These are phyloP conservation scores for Camelus bactrianus DNA, from an alignment of 2,113 vertebrate species.

Conservation along the genomic window DNA sequence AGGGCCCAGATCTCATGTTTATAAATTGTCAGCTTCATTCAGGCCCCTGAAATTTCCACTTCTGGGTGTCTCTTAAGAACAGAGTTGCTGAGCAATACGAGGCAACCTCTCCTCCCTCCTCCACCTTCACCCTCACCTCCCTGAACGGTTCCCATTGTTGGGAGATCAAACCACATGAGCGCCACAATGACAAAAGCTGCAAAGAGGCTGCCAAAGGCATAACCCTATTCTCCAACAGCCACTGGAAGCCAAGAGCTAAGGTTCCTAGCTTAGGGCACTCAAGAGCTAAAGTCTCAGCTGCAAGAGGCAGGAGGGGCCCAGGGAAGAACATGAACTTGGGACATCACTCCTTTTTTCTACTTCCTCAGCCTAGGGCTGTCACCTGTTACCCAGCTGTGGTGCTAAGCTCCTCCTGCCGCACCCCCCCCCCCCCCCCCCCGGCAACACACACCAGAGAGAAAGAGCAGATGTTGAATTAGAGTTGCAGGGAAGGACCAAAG, in stretches of 20 bases:
- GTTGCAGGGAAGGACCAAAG: slow-evolving; percentile 56
- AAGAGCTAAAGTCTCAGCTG: slow-evolving; percentile 40
- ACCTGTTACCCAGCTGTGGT: slow-evolving; percentile 71
- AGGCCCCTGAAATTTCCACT: slow-evolving; percentile 49
- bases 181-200: slow-evolving; percentile 53
- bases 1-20: background rate
- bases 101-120: background rate
- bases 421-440: too few relatives aligned
- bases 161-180: slow-evolving; percentile 56
- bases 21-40: slow-evolving; percentile 32
- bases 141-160: background rate
- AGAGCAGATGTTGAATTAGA: slow-evolving; percentile 64
- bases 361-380: slow-evolving; percentile 67
- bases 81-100: slow-evolving; percentile 47
- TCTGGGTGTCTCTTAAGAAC: slow-evolving; percentile 49
- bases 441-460: background rate
- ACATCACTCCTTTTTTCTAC: slow-evolving; percentile 53
- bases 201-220: slow-evolving; percentile 55
- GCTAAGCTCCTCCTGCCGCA: background rate
- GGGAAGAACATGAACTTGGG: slow-evolving; percentile 50
- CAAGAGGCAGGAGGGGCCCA: background rate
- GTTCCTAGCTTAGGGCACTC: slow-evolving; percentile 4
- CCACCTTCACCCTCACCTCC: background rate
- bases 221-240: slow-evolving; percentile 42
- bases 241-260: slow-evolving; percentile 53